These are phyloP conservation scores for Atrichornis clamosus DNA, from an alignment of 2,113 vertebrate genomes.

Conservation along the genomic window DNA sequence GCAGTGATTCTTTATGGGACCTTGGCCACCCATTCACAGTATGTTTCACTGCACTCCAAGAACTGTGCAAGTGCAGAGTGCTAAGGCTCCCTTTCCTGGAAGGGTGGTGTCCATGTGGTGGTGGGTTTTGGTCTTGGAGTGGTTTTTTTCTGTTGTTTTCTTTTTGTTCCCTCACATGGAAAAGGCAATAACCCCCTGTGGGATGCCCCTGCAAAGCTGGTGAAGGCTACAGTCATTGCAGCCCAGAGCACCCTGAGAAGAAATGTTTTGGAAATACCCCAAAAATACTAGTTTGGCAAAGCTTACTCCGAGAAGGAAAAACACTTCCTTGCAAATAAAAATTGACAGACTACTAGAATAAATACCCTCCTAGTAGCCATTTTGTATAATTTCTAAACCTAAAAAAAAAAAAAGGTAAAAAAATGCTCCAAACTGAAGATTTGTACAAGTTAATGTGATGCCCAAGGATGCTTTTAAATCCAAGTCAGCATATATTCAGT, in stretches of 20 bases:
- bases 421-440: neutral
- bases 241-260: neutral
- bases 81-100: neutral
- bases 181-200: fast-evolving
- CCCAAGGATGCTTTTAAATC: neutral
- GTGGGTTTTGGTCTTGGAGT: fast-evolving
- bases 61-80: fast-evolving
- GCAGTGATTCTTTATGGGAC: neutral
- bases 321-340: neutral
- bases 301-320: neutral
- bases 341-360: neutral
- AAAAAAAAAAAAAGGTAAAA: neutral
- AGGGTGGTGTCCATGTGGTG: fast-evolving
- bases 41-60: too few relatives aligned
- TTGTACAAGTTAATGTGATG: fast-evolving
- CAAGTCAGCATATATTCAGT: neutral
- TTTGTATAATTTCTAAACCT: neutral
- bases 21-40: fast-evolving
- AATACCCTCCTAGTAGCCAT: neutral
- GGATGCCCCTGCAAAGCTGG: neutral
- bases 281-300: neutral
- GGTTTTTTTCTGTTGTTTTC: neutral
- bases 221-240: neutral
- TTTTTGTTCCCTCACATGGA: too few relatives aligned
- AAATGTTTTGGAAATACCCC: neutral